Evolutionary conservation across 2,888 invertebrate genomes (phyloP).

Genomic region (Eubasilissa splendida): DNA sequence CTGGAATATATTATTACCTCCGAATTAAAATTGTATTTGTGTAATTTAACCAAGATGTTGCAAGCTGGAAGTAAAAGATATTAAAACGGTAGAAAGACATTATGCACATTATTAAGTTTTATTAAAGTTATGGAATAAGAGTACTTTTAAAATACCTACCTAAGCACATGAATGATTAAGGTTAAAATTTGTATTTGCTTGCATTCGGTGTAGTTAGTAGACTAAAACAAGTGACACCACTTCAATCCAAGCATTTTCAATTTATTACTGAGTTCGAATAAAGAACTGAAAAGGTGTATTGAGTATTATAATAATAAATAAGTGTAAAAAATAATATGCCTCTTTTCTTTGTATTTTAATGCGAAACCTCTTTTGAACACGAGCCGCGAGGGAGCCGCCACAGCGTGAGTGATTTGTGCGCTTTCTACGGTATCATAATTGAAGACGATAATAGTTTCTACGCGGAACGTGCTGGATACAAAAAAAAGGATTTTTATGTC

Average conservation of each 20-base stretch:
- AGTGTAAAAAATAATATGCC: slow-evolving; percentile 31
- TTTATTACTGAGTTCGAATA: slow-evolving; percentile 49
- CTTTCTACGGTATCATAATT: too few relatives aligned
- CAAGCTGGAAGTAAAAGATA: background rate
- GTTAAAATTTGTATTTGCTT: slow-evolving; percentile 51
- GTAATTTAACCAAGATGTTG: too few relatives aligned
- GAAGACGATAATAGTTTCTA: too few relatives aligned
- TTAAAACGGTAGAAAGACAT: background rate
- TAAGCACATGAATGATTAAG: slow-evolving; percentile 42
- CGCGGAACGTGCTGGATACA: too few relatives aligned
- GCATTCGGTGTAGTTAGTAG: slow-evolving; percentile 48
- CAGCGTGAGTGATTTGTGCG: too few relatives aligned
- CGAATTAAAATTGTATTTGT: too few relatives aligned
- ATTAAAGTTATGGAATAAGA: background rate
- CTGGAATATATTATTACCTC: too few relatives aligned
- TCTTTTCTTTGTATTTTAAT: too few relatives aligned
- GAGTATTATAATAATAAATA: slow-evolving; percentile 43
- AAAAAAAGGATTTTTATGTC: too few relatives aligned
- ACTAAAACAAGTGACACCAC: slow-evolving; percentile 23
- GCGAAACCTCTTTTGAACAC: too few relatives aligned
- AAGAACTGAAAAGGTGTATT: slow-evolving; percentile 59
- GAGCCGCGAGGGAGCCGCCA: too few relatives aligned
- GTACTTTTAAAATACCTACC: slow-evolving; percentile 23
- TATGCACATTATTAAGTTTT: slow-evolving; percentile 4
- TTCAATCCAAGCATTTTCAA: slow-evolving; percentile 42